Conservation (phyloP, 2,888 invertebrate genomes). For the Crioceris asparagi region DNA sequence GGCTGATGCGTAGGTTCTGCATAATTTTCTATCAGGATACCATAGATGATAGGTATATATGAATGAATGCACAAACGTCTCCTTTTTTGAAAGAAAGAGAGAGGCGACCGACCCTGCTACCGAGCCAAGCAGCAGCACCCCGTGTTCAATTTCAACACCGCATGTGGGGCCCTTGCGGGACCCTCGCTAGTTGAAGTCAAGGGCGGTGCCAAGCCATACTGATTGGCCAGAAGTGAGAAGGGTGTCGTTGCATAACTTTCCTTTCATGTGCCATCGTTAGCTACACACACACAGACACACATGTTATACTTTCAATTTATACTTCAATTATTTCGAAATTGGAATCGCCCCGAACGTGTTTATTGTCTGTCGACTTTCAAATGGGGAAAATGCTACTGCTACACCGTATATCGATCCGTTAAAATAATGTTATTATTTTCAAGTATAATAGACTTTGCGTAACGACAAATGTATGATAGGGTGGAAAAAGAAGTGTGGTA, state of each 20-base stretch:
- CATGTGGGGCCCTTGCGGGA: no score
- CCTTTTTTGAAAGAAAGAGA: no score
- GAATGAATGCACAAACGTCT: no score
- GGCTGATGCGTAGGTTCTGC: no score
- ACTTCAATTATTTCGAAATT: slow-evolving; percentile 26
- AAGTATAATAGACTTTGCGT: slow-evolving; percentile 15
- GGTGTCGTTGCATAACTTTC: slow-evolving; percentile 32
- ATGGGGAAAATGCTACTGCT: slow-evolving; percentile 20
- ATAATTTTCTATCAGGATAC: no score
- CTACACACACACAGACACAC: slow-evolving; percentile 18
- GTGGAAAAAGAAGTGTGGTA: no score
- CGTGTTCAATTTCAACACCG: no score
- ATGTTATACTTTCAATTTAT: slow-evolving; percentile 31
- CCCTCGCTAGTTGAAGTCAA: slow-evolving; percentile 28
- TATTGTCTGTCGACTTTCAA: no score
- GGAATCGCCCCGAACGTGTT: no score
- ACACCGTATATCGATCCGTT: slow-evolving; percentile 20
- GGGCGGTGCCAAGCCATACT: slow-evolving; percentile 29
- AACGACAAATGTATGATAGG: slow-evolving; percentile 14
- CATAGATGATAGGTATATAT: no score
- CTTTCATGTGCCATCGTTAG: slow-evolving; percentile 18
- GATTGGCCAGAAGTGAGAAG: slow-evolving; percentile 32
- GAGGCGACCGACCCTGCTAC: no score
- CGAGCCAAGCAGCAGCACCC: no score
- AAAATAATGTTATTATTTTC: slow-evolving; percentile 24